Percentiles rank a stretch among this genome's conserved stretches.
Evolutionary conservation across 2,888 invertebrate genomes (phyloP).

Genomic region (Parthenolecanium corni): DNA sequence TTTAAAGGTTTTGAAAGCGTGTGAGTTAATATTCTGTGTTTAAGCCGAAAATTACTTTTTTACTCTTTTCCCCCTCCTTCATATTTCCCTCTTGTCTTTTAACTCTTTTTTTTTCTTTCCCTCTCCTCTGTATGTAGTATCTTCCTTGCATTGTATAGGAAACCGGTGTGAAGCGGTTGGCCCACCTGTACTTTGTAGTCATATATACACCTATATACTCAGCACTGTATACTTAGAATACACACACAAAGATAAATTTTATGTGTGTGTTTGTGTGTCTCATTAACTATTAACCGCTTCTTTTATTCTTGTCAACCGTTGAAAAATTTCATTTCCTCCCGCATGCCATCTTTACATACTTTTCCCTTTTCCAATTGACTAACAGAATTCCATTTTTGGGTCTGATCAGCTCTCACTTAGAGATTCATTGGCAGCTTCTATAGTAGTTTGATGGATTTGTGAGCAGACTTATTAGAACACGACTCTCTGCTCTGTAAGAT

Average conservation of each 20-base stretch:
- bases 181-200: slow-evolving; percentile 17
- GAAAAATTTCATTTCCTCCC: slow-evolving; percentile 17
- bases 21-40: slow-evolving; percentile 21
- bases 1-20: slow-evolving; percentile 20
- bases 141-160: background rate
- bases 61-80: background rate
- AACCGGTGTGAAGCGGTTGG: slow-evolving; percentile 23
- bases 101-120: no score
- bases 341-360: background rate
- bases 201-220: no score
- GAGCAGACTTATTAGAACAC: no score
- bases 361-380: background rate
- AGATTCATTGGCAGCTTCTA: no score
- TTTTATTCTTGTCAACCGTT: slow-evolving; percentile 10
- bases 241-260: no score
- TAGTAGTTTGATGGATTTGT: no score
- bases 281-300: background rate
- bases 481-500: no score
- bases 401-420: no score
- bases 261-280: background rate
- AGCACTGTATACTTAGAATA: no score
- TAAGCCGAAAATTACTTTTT: slow-evolving; percentile 25
- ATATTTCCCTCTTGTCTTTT: background rate
- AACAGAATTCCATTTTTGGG: background rate
- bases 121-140: no score